phyloP scores from a whole-genome alignment of 64 coral and sea anemone species.

The Porites australiensis region DNA sequence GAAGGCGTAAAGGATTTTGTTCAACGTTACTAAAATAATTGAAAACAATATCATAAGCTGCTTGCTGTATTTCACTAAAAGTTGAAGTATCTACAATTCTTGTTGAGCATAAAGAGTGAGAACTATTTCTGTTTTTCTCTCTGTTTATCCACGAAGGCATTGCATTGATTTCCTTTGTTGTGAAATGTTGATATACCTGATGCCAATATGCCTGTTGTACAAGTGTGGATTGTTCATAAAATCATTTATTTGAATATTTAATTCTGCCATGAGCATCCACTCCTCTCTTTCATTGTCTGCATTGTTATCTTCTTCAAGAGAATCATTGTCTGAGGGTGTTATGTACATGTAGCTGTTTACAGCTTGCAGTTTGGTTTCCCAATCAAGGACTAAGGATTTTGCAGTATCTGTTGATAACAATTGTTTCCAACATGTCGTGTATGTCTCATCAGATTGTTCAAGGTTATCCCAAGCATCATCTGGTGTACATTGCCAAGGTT shows the following conservation, averaged over 20 bases:
- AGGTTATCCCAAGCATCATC: slow-evolving; percentile 18
- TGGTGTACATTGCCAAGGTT: slow-evolving; percentile 33
- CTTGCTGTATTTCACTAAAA: slow-evolving; percentile 29
- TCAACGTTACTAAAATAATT: background rate
- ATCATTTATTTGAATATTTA: slow-evolving; percentile 12
- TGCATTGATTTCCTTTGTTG: slow-evolving; percentile 35
- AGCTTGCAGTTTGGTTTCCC: slow-evolving; percentile 44
- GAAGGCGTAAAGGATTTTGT: background rate
- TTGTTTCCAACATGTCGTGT: slow-evolving; percentile 28
- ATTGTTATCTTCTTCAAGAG: background rate
- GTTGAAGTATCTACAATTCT: slow-evolving; percentile 40
- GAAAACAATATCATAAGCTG: slow-evolving; percentile 6
- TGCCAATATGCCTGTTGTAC: slow-evolving; percentile 40
- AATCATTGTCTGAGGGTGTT: background rate
- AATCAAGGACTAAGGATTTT: slow-evolving; percentile 31
- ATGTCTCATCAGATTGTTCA: background rate
- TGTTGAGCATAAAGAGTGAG: background rate
- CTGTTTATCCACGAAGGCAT: slow-evolving; percentile 38
- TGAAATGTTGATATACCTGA: slow-evolving; percentile 19
- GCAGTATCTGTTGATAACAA: background rate
- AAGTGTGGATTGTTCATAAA: background rate
- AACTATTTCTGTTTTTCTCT: slow-evolving; percentile 13
- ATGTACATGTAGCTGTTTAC: slow-evolving; percentile 3
- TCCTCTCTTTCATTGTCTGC: slow-evolving; percentile 40
- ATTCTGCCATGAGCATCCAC: slow-evolving; percentile 53